Base-by-base conservation (phyloP, 1,140 invertebrate genomes). In the Vanessa atalanta region DNA sequence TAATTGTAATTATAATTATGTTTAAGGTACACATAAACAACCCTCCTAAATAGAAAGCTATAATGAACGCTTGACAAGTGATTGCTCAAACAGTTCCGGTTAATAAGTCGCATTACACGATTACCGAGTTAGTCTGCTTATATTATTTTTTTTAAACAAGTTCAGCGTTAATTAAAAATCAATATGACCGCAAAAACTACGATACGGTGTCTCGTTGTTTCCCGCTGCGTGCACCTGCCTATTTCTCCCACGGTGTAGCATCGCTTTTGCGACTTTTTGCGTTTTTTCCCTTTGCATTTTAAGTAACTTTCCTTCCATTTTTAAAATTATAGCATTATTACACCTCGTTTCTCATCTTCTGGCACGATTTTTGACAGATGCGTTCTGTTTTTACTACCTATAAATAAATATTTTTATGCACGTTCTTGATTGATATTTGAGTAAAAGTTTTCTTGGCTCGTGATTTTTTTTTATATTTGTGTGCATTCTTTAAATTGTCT, bases 241-340 rank as follows among this genome's bases (percentile, higher is more conserved):
- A 55, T 55, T 81, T 87, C 88, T 92, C 90, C 88, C 90, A 92
- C 89, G 89, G 86, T 86, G 69, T 82, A 79, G 78, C 83, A 79
- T 76, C 71, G 73, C 66, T 70, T 82, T 83, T 84, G 80, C 78
- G 79, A 75, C 74, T 75, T 82, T 84, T 86, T 83, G 79, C 79
- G 80, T 81, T 86, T 84, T 85, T 81, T 73, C 68, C 60, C 76
- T 75, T 83, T 85, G 83, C 83, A 85, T 86, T 83, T 84, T 81
- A 87, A 86, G 78, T 82, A 80, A 86, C 89, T 91, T 91, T 91
- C 88, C 85, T 86, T 84, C 75, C 84, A 90, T 89, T 88, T 89
- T 89, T 83, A 85, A 81, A 88, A 88, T 83, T 89, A 84, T 88
- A 79, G 81, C 78, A 61, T 76, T 63, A 73, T 71, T 75, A 70